phyloP scores from a whole-genome alignment of 2,113 vertebrate species.

The Clinocottus analis region DNA sequence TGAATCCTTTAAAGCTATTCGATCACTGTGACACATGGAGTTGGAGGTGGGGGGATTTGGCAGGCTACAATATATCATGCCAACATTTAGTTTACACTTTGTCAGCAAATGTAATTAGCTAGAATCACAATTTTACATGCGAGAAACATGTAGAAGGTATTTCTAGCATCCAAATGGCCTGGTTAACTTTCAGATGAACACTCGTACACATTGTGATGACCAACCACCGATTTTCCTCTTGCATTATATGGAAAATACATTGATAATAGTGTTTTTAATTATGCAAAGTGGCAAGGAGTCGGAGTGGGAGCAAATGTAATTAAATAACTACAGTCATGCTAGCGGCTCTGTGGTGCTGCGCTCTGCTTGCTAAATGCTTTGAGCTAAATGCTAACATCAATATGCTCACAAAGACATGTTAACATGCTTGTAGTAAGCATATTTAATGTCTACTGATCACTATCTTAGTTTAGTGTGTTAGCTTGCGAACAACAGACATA shows the following conservation, averaged over 20 bases:
- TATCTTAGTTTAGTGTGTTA: background rate
- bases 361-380: background rate
- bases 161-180: slow-evolving; percentile 5
- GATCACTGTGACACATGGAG: slow-evolving; percentile 60
- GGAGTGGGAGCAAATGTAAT: background rate
- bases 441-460: background rate
- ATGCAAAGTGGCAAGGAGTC: background rate
- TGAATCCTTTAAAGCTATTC: slow-evolving; percentile 60
- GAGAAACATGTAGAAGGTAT: slow-evolving; percentile 5
- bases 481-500: background rate
- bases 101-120: slow-evolving; percentile 67
- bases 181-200: slow-evolving; percentile 22
- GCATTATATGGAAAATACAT: background rate
- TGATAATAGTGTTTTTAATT: slow-evolving; percentile 9
- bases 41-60: slow-evolving; percentile 33
- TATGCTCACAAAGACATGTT: background rate
- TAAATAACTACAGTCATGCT: background rate
- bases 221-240: slow-evolving; percentile 7
- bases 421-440: background rate
- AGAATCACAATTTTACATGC: slow-evolving; percentile 44
- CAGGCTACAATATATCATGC: slow-evolving; percentile 53
- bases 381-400: background rate
- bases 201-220: slow-evolving; percentile 7
- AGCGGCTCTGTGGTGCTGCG: background rate
- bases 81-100: slow-evolving; percentile 59